Percentiles rank a stretch among this genome's conserved stretches.
Conservation (phyloP, 2,113 vertebrate species). For the Ceyx margarethae region DNA sequence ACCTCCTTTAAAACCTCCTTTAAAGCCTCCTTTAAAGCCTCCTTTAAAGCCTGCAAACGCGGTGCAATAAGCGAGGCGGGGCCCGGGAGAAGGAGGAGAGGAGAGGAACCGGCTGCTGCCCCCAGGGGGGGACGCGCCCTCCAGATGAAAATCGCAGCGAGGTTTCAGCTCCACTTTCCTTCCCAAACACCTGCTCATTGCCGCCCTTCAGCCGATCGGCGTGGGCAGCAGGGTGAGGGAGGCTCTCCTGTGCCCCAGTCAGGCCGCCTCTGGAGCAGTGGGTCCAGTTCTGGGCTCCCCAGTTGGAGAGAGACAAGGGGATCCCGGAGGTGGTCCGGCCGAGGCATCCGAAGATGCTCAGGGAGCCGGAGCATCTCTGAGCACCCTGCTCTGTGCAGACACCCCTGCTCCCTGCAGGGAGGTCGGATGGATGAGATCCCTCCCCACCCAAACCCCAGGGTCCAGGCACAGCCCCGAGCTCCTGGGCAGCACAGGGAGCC, state of each 20-base stretch:
- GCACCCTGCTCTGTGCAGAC: no score
- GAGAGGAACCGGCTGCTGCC: background rate
- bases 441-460: background rate
- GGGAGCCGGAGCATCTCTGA: background rate
- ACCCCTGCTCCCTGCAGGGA: no score
- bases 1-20: no score
- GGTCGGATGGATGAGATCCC: no score
- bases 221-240: background rate
- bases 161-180: background rate
- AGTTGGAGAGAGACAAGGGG: background rate
- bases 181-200: background rate
- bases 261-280: background rate
- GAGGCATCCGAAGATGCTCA: background rate
- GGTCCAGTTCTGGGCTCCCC: background rate
- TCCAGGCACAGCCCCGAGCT: background rate
- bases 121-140: background rate
- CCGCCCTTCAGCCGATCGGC: background rate
- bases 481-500: background rate
- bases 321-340: no score
- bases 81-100: background rate
- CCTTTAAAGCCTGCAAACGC: no score
- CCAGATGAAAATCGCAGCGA: background rate
- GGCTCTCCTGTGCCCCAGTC: background rate
- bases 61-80: no score
- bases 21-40: background rate